phyloP scores from a whole-genome alignment of 2,888 invertebrate species.

The Esperia sulphurella region DNA sequence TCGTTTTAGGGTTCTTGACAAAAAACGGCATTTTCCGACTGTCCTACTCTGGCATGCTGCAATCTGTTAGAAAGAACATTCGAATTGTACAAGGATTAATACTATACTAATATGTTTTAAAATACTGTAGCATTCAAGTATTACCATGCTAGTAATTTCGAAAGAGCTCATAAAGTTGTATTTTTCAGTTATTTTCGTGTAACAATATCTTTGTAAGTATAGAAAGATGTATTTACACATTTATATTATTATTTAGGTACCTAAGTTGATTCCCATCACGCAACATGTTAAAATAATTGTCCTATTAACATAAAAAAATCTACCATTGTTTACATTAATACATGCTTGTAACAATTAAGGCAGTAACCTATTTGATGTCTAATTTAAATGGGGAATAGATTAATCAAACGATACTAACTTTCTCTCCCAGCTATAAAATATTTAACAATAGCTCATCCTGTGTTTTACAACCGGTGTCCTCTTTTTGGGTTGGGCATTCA shows the following conservation, averaged over 20 bases:
- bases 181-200: too few species aligned
- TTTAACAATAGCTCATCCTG: slow-evolving; percentile 67
- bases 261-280: neutral
- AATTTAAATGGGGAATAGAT: slow-evolving; percentile 68
- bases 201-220: too few species aligned
- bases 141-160: too few species aligned
- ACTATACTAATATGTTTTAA: too few species aligned
- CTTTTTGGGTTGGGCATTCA: slow-evolving; percentile 56
- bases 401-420: slow-evolving; percentile 70
- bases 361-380: slow-evolving; percentile 59
- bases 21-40: neutral
- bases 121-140: too few species aligned
- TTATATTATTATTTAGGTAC: neutral
- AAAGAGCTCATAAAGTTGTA: too few species aligned
- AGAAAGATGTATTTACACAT: neutral
- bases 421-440: slow-evolving; percentile 61
- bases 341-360: slow-evolving; percentile 57
- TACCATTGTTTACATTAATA: slow-evolving; percentile 51
- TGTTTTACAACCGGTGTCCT: slow-evolving; percentile 58
- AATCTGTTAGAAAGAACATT: too few species aligned
- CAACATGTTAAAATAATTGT: slow-evolving; percentile 9
- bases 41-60: too few species aligned
- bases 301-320: slow-evolving; percentile 20
- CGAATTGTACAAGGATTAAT: too few species aligned
- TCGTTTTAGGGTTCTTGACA: slow-evolving; percentile 16